Conservation (phyloP, 2,797 vertebrate genomes). For the Neopelma chrysocephalum region DNA sequence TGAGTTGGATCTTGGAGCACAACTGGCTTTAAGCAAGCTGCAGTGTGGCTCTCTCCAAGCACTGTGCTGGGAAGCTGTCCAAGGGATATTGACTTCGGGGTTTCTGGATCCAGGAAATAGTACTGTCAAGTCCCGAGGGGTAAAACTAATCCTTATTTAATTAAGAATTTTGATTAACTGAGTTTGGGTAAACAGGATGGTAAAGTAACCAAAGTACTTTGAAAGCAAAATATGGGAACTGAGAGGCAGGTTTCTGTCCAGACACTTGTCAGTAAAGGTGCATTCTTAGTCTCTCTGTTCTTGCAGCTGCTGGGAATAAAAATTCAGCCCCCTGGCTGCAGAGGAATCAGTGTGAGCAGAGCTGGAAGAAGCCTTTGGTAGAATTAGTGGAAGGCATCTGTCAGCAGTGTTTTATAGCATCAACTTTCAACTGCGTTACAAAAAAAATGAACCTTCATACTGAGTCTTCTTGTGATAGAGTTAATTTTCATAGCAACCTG, state of each 20-base stretch:
- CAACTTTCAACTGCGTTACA: not conserved
- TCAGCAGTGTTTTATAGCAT: not conserved
- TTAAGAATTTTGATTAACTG: conserved; percentile 57
- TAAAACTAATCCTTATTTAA: conserved; percentile 64
- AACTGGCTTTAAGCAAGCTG: not conserved
- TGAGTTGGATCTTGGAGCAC: not conserved
- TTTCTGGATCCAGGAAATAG: conserved; percentile 44
- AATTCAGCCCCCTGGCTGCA: not conserved
- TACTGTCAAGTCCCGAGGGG: conserved; percentile 43
- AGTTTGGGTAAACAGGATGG: conserved; percentile 21
- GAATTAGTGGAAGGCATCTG: not conserved
- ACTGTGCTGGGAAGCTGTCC: conserved; percentile 22
- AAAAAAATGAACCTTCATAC: not conserved
- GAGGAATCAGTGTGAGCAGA: not conserved
- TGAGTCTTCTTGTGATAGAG: not conserved
- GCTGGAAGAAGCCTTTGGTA: not conserved
- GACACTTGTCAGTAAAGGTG: not conserved
- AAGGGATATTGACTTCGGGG: conserved; percentile 49
- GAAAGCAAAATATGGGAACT: not conserved
- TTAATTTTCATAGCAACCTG: not conserved
- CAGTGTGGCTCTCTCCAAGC: not conserved
- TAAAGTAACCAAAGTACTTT: conserved; percentile 31
- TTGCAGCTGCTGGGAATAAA: conserved; percentile 3
- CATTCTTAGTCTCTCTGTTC: not conserved
- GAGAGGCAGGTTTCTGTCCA: not conserved